A percentile compares a stretch with the other conserved stretches of the same genome.
Evolutionary conservation across 2,888 invertebrate genomes (phyloP).

Genomic region (Phragmatobia fuliginosa): DNA sequence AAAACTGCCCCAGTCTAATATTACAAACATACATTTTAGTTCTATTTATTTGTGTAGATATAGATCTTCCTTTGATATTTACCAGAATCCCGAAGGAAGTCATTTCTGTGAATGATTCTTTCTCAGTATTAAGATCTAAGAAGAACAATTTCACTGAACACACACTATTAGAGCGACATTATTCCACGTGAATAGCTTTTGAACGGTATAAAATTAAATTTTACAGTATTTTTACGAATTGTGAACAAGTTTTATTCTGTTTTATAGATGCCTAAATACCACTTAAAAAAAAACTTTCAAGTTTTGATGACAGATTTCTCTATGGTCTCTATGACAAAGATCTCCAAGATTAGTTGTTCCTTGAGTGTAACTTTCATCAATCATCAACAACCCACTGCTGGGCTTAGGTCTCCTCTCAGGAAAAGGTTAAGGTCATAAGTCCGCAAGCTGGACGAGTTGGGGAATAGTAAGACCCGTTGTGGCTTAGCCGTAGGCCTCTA

Average conservation of each 20-base stretch:
- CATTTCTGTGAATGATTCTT: constrained; percentile 10
- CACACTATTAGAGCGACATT: constrained; percentile 6
- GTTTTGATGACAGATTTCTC: neutral
- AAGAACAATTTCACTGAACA: constrained; percentile 11
- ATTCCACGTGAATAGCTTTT: neutral
- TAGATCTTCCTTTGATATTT: constrained; percentile 9
- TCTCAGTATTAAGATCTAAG: constrained; percentile 17
- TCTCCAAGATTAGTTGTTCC: no score
- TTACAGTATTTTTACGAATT: neutral
- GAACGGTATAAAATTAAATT: neutral
- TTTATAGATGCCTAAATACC: neutral
- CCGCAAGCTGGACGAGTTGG: no score
- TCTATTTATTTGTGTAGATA: no score
- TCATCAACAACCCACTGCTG: no score
- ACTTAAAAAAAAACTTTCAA: neutral
- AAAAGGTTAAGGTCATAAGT: no score
- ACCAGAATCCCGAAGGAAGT: constrained; percentile 7
- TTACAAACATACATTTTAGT: no score
- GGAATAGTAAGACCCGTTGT: no score
- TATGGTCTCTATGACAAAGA: no score
- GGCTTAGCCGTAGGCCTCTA: no score
- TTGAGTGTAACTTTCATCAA: no score
- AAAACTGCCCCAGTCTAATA: no score
- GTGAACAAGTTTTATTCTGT: neutral
- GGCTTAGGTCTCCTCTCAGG: no score